phyloP scores from a whole-genome alignment of 2,797 vertebrate genomes.

The Pseudochromis fuscus region DNA sequence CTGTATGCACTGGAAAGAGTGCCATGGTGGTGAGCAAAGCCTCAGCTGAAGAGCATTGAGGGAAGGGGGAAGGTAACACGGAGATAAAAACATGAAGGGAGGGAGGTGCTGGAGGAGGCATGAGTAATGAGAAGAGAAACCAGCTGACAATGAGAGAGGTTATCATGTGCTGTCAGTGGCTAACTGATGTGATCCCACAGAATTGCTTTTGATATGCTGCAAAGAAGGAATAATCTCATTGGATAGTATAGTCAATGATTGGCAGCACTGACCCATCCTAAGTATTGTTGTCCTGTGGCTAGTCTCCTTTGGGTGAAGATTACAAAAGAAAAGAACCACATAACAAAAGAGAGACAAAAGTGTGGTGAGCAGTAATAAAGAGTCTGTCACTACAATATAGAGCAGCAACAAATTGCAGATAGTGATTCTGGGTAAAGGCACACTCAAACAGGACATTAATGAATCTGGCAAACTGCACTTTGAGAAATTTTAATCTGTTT shows the following conservation, averaged over 20 bases:
- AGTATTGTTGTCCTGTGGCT: slow-evolving; percentile 52
- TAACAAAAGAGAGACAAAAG: slow-evolving; percentile 46
- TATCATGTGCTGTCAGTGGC: slow-evolving; percentile 73
- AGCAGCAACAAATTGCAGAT: slow-evolving; percentile 38
- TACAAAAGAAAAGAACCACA: slow-evolving; percentile 29
- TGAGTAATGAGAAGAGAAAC: slow-evolving; percentile 68
- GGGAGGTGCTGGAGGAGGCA: slow-evolving; percentile 42
- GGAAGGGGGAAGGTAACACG: slow-evolving; percentile 16
- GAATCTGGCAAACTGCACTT: slow-evolving; percentile 24
- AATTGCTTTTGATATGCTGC: slow-evolving; percentile 68
- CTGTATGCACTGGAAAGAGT: slow-evolving; percentile 84
- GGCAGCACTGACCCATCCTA: slow-evolving; percentile 62
- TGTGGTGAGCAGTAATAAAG: slow-evolving; percentile 37
- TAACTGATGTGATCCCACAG: slow-evolving; percentile 76
- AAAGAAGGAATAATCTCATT: slow-evolving; percentile 49
- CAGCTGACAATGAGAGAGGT: slow-evolving; percentile 69
- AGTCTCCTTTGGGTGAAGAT: slow-evolving; percentile 37
- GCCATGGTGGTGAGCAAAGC: slow-evolving; percentile 88
- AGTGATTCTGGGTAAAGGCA: slow-evolving; percentile 25
- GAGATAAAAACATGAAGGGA: slow-evolving; percentile 49
- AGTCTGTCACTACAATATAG: slow-evolving; percentile 46
- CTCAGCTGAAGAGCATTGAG: slow-evolving; percentile 7
- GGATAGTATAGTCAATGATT: slow-evolving; percentile 67
- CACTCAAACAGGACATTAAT: slow-evolving; percentile 14
- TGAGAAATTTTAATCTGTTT: slow-evolving; percentile 4